Percentiles rank a stretch among this genome's conserved stretches.
Evolutionary conservation across 2,113 vertebrate species (phyloP).

Genomic region (Stigmatopora nigra): DNA sequence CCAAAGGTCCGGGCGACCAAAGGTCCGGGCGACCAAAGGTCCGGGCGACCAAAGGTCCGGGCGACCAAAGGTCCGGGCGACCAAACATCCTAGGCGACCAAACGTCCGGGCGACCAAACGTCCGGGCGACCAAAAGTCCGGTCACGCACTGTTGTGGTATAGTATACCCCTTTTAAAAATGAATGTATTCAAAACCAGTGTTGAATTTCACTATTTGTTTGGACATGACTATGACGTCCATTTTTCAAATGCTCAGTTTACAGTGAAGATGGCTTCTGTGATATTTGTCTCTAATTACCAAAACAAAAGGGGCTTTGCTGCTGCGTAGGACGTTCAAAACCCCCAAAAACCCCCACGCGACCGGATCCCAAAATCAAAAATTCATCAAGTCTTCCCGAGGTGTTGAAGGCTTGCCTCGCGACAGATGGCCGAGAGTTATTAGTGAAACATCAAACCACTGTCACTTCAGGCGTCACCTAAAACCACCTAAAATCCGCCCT

Average conservation of each 20-base stretch:
- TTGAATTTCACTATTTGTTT: neutral
- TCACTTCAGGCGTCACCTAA: constrained; percentile 20
- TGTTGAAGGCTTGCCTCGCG: constrained; percentile 31
- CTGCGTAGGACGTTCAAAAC: constrained; percentile 25
- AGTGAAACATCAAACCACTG: constrained; percentile 31
- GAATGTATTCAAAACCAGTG: neutral
- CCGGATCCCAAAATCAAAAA: constrained; percentile 39
- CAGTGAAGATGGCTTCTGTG: neutral
- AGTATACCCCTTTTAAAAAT: no score
- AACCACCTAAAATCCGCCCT: constrained; percentile 38
- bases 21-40: no score
- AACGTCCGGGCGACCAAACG: no score
- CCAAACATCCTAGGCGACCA: no score
- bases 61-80: no score
- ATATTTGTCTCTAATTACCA: constrained; percentile 50
- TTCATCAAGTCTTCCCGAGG: constrained; percentile 49
- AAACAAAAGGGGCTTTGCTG: constrained; percentile 19
- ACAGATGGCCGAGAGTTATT: constrained; percentile 57
- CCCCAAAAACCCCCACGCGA: constrained; percentile 42
- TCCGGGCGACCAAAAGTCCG: no score
- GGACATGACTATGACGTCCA: neutral
- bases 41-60: no score
- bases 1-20: no score
- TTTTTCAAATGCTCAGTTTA: neutral
- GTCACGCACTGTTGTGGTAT: no score